Percentiles rank a stretch among this genome's conserved stretches.
Conservation (phyloP, 2,888 invertebrate genomes). For the Chrysina gloriosa region DNA sequence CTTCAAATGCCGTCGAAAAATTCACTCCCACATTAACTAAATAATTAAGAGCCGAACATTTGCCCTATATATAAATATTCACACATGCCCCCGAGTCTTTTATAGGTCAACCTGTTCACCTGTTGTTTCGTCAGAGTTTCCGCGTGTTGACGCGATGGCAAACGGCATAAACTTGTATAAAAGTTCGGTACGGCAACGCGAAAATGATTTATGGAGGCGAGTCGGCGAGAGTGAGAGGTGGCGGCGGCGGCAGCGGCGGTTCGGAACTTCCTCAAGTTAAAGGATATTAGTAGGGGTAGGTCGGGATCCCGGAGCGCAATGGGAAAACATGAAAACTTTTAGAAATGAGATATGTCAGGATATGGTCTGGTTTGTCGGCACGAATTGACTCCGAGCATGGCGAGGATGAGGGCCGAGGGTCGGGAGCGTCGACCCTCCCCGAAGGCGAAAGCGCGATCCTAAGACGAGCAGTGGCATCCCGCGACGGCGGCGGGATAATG, state of each 20-base stretch:
- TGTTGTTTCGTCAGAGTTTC: constrained; percentile 18
- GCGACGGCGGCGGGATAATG: constrained; percentile 27
- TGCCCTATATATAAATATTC: not conserved
- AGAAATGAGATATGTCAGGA: constrained; percentile 50
- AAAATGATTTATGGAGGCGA: constrained; percentile 42
- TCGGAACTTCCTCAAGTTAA: constrained; percentile 45
- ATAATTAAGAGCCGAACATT: no score
- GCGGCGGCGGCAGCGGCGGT: constrained; percentile 4
- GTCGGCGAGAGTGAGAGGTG: constrained; percentile 27
- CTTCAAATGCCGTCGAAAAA: no score
- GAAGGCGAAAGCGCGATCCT: not conserved
- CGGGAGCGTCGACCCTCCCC: constrained; percentile 20
- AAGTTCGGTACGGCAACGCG: constrained; percentile 33
- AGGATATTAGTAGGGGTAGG: constrained; percentile 56
- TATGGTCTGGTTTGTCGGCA: constrained; percentile 33
- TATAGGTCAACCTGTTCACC: constrained; percentile 6
- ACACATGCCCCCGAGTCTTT: not conserved
- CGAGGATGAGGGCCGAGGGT: not conserved
- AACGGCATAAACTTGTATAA: constrained; percentile 28
- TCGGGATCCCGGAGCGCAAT: constrained; percentile 52
- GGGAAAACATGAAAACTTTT: constrained; percentile 56
- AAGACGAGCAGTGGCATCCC: constrained; percentile 2
- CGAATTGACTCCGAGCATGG: constrained; percentile 1
- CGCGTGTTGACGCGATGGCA: not conserved
- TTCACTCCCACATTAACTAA: no score